Evolutionary conservation across 2,888 invertebrate species (phyloP), one percentile per base, ranked within the genome.

Genomic region (Leptinotarsa tumamoca): DNA sequence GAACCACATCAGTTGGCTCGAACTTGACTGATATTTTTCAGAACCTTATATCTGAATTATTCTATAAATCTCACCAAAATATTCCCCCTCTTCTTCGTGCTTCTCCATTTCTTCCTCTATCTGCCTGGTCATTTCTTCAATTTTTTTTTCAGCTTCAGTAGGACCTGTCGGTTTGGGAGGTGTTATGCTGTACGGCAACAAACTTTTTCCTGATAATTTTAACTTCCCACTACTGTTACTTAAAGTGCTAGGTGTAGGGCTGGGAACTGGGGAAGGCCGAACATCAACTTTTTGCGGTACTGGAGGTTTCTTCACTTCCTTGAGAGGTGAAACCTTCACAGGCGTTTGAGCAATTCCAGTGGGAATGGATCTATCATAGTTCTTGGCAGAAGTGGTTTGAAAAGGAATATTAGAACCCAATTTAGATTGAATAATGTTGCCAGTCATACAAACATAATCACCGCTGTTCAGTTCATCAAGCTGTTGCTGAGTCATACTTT

Each of bases 51-150:
- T 71, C 17, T 67, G 50, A 61, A 33, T 33, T 33, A 33, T 33
- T 33, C 33, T 33, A 27, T 17, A 63, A 27, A 58, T 50, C 91
- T 90, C 90, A 97, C 98, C 98, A 90, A 98, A 98, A 89, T 97
- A 98, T 90, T 98, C 98, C 82, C 97, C 98, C 88, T 97, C 96
- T 83, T 97, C 96, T 89, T 96, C 96, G 85, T 96, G 95, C 84
- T 96, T 95, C 87, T 98, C 98, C 94, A 98, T 96, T 90, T 98
- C 97, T 87, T 97, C 97, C 87, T 98, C 98, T 80, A 98, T 91
- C 86, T 97, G 96, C 71, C 96, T 91, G 17, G 97, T 97, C 79
- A 98, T 91, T 85, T 96, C 97, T 88, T 97, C 97, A 84, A 98
- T 95, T 89, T 98, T 98, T 74, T 95, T 92, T 88, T 98, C 96